Base-by-base conservation (phyloP, 2,888 invertebrate species). In the Tenthredo distinguenda region DNA sequence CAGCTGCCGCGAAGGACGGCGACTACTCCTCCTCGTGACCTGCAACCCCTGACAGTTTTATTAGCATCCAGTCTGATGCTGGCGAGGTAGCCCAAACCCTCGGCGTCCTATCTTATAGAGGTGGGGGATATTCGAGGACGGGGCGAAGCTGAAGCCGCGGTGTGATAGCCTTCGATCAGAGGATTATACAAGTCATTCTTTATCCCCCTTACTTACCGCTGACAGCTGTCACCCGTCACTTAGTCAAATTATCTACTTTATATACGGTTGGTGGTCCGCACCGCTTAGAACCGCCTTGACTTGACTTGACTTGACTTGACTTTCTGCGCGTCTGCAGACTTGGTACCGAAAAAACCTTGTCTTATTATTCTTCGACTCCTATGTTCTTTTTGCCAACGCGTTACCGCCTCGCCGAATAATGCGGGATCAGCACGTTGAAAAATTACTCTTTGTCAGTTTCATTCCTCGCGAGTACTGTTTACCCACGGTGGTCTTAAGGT, bases 151-250 rank as follows among this genome's bases (percentile, higher is more conserved):
- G 40, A 21, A 43, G 34, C 47, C 43, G 34, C 77, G 77, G 55
- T 34, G 77, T 65, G 81, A 83, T 83, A 47, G 55, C 83, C 83
- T 83, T 83, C 83, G 83, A 83, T 83, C 83, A 83, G 68, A 43
- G 71, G 68, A 83, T 83, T 83, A 83, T 83, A 83, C 71, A 83
- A 83, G 83, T 65, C 83, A 83, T 83, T 83, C 83, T 83, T 83
- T 71, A 83, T 50, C 71, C 68, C 68, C 81, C 81, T 62, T 40
- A 81, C 58, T 81, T 81, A 85, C 85, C 85, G 85, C 86, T 86
- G 87, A 86, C 87, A 86, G 85, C 86, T 87, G 86, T 87, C 87
- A 84, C 86, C 86, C 85, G 86, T 87, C 86, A 81, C 85, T 87
- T 85, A 72, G 84, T 74, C 86, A 87, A 87, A 83, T 83, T 83